These are phyloP conservation scores for Eugnorisma glareosa DNA, from an alignment of 2,888 invertebrate species.

Conservation along the genomic window DNA sequence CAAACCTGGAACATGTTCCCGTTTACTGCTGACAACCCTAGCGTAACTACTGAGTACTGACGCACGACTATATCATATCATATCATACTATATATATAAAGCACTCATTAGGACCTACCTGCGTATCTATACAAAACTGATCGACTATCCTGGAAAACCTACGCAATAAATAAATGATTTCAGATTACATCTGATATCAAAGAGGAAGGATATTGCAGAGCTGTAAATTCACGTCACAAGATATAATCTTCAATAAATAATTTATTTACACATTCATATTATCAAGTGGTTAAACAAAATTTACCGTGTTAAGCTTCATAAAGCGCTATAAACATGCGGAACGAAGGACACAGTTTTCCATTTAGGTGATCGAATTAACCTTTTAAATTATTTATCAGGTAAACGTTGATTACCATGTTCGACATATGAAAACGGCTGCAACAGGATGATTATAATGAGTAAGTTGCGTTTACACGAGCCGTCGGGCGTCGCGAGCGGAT, in stretches of 20 bases:
- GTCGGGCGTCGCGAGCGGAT: slow-evolving; percentile 72
- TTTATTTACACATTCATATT: slow-evolving; percentile 38
- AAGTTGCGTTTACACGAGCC: slow-evolving; percentile 75
- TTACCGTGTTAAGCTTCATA: slow-evolving; percentile 17
- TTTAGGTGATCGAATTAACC: slow-evolving; percentile 45
- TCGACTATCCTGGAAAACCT: slow-evolving; percentile 13
- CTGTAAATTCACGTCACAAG: slow-evolving; percentile 45
- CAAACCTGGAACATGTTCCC: slow-evolving; percentile 35
- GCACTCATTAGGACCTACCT: neutral
- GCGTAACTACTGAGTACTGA: slow-evolving; percentile 11
- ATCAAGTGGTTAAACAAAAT: slow-evolving; percentile 26
- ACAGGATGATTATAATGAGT: slow-evolving; percentile 67
- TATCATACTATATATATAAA: slow-evolving; percentile 26
- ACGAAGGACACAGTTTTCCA: slow-evolving; percentile 29
- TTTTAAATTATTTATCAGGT: slow-evolving; percentile 51
- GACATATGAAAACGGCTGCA: slow-evolving; percentile 58
- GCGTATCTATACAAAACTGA: slow-evolving; percentile 19
- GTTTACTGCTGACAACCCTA: slow-evolving; percentile 31
- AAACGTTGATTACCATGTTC: slow-evolving; percentile 59
- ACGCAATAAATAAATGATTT: slow-evolving; percentile 44
- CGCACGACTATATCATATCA: slow-evolving; percentile 13
- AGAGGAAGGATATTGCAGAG: slow-evolving; percentile 50
- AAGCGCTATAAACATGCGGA: slow-evolving; percentile 25
- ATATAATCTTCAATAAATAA: slow-evolving; percentile 48
- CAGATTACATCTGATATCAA: slow-evolving; percentile 36